A percentile compares a stretch with the other conserved stretches of the same genome.
Evolutionary conservation across 2,888 invertebrate genomes (phyloP).

Genomic region (Myopa tessellatipennis): DNA sequence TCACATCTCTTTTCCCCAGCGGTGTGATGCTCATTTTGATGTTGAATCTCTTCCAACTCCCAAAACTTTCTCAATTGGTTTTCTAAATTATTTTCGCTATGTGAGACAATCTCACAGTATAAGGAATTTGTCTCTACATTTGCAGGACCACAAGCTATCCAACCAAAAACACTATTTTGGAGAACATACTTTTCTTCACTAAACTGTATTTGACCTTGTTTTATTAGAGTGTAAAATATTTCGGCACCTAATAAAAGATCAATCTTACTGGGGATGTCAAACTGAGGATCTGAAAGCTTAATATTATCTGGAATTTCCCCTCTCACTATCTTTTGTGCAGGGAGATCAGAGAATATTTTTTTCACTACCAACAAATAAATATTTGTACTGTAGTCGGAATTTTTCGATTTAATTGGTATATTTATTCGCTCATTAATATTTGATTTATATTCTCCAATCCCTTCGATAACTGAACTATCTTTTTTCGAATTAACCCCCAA

Average conservation of each 20-base stretch:
- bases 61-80: conserved; percentile 1
- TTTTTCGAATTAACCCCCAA: no score
- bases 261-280: neutral
- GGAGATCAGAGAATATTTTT: neutral
- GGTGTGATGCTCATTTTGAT: conserved; percentile 29
- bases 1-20: conserved; percentile 42
- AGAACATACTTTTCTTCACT: no score
- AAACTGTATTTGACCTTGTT: no score
- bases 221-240: no score
- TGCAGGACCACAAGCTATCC: neutral
- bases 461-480: neutral
- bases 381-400: neutral
- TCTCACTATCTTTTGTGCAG: neutral
- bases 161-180: no score
- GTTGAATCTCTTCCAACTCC: conserved; percentile 40
- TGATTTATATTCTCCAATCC: neutral
- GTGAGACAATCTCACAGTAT: neutral
- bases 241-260: neutral
- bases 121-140: conserved; percentile 1
- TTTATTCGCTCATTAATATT: neutral
- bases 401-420: neutral
- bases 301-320: conserved; percentile 12
- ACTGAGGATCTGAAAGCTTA: neutral
- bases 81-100: neutral
- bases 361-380: neutral